Percentiles rank a stretch among this genome's conserved stretches.
phyloP scores from a whole-genome alignment of 2,797 vertebrate species.

The Echiichthys vipera region DNA sequence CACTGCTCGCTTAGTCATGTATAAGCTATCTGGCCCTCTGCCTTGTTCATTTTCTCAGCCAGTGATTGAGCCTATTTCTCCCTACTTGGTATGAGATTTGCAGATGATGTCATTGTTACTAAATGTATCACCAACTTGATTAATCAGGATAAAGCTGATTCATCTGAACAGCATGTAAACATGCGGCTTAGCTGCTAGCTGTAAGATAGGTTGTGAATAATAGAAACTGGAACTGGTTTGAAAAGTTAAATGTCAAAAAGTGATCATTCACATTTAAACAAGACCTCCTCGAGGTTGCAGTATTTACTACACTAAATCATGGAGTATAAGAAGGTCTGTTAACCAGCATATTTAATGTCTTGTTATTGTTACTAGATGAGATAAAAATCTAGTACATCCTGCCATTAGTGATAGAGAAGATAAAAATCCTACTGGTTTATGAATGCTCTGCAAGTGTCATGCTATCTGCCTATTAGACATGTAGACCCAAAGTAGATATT shows the following conservation, averaged over 20 bases:
- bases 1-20: conserved; percentile 40
- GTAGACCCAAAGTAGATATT: too few species aligned
- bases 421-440: not conserved
- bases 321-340: not conserved
- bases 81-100: conserved; percentile 32
- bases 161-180: conserved; percentile 29
- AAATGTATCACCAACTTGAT: conserved; percentile 25
- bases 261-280: not conserved
- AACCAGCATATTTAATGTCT: not conserved
- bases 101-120: conserved; percentile 53
- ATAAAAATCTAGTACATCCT: not conserved
- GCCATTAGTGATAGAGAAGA: not conserved
- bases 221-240: not conserved
- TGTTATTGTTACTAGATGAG: not conserved
- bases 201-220: conserved; percentile 21
- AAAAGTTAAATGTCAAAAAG: not conserved
- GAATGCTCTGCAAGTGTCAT: not conserved
- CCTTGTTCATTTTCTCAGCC: conserved; percentile 48
- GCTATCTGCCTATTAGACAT: not conserved
- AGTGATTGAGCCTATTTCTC: conserved; percentile 44
- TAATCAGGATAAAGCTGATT: conserved; percentile 38
- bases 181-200: conserved; percentile 16
- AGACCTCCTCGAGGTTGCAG: not conserved
- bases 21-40: conserved; percentile 39
- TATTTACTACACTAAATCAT: not conserved